These are phyloP conservation scores for Leptinotarsa haldemani DNA, from an alignment of 2,888 invertebrate genomes.

Conservation along the genomic window DNA sequence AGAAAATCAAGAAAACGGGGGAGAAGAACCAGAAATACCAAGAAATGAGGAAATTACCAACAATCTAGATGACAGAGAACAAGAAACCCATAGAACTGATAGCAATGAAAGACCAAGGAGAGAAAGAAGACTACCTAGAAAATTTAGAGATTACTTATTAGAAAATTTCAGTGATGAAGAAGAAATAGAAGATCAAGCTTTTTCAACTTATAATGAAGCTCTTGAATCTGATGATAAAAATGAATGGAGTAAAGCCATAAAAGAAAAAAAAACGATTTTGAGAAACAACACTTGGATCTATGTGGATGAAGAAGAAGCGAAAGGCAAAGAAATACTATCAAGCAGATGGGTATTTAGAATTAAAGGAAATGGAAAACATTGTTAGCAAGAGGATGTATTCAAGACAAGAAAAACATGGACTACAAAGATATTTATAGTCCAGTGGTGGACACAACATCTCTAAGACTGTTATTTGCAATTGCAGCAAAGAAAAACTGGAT, in stretches of 20 bases:
- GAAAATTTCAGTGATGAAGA: slow-evolving; percentile 13
- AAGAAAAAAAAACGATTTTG: neutral
- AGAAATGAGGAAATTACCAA: neutral
- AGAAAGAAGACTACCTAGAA: neutral
- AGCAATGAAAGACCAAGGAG: neutral
- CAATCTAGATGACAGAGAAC: neutral
- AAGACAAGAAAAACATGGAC: neutral
- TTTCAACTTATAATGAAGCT: neutral
- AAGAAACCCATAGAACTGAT: neutral
- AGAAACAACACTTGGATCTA: neutral
- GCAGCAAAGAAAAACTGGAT: slow-evolving; percentile 21
- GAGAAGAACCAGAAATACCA: neutral
- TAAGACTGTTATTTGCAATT: slow-evolving; percentile 5
- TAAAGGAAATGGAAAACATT: neutral
- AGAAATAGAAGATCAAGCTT: neutral
- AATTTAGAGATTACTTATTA: neutral
- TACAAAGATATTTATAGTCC: neutral
- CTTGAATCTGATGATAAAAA: neutral
- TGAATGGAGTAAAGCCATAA: neutral
- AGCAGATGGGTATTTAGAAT: neutral
- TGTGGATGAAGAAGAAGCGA: neutral
- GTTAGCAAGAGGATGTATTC: neutral
- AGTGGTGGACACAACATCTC: slow-evolving; percentile 4
- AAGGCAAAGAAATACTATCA: slow-evolving; percentile 2
- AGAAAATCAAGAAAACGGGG: neutral